These are phyloP conservation scores for Sitta carolinensis DNA, from an alignment of 2,797 vertebrate genomes.

Conservation along the genomic window DNA sequence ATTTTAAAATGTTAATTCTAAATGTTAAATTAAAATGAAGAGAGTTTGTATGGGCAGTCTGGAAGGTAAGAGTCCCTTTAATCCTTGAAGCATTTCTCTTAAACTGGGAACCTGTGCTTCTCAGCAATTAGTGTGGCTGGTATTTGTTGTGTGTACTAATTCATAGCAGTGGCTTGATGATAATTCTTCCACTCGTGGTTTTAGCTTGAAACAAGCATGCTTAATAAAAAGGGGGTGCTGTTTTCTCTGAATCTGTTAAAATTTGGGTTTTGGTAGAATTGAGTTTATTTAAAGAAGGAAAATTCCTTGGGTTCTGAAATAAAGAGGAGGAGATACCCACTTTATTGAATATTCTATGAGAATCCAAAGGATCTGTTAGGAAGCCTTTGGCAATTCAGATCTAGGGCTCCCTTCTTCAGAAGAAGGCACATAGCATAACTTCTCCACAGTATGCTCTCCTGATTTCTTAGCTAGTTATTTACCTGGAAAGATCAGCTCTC, in stretches of 20 bases:
- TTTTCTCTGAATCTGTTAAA: background rate
- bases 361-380: background rate
- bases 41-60: background rate
- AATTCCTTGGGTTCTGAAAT: background rate
- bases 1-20: too few relatives aligned
- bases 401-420: background rate
- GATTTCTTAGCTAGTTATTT: background rate
- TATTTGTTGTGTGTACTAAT: background rate
- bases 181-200: rapidly evolving
- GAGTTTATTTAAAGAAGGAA: background rate
- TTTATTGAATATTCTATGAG: background rate
- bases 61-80: background rate
- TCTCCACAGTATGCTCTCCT: background rate
- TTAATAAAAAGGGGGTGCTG: background rate
- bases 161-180: background rate
- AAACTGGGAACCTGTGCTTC: background rate
- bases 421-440: background rate
- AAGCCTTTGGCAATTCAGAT: background rate
- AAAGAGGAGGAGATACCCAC: background rate
- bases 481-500: background rate
- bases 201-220: rapidly evolving
- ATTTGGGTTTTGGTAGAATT: background rate
- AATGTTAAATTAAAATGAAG: background rate
- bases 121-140: background rate
- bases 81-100: background rate